Evolutionary conservation across 2,888 invertebrate species (phyloP).

Genomic region (Anthophora plumipes): DNA sequence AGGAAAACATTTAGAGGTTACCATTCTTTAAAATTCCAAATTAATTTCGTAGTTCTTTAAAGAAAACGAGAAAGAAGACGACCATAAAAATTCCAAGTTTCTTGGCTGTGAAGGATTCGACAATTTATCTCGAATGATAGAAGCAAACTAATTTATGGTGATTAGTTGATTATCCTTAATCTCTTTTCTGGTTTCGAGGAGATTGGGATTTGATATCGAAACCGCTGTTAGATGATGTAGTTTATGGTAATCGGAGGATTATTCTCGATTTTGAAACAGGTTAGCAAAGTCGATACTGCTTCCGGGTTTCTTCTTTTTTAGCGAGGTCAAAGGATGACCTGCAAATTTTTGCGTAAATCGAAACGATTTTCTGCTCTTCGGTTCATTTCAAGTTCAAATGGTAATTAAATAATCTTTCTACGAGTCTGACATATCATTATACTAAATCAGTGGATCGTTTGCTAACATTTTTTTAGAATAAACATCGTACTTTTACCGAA

Average conservation of each 20-base stretch:
- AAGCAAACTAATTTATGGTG: conserved; percentile 36
- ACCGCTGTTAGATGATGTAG: background rate
- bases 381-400: background rate
- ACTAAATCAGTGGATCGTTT: background rate
- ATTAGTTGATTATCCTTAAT: conserved; percentile 22
- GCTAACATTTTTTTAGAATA: background rate
- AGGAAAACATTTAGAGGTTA: too few species aligned
- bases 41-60: too few species aligned
- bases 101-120: conserved; percentile 19
- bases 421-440: too few species aligned
- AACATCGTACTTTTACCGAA: too few species aligned
- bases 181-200: background rate
- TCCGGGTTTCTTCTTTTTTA: conserved; percentile 13
- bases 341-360: background rate
- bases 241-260: conserved; percentile 38
- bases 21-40: too few species aligned
- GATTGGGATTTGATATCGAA: conserved; percentile 5
- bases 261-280: conserved; percentile 9
- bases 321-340: background rate
- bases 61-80: too few species aligned
- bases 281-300: background rate
- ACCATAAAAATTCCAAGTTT: conserved; percentile 13
- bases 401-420: background rate
- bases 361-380: background rate
- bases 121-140: conserved; percentile 19